Conservation (phyloP, 1,140 invertebrate species). For the Musca vetustissima region DNA sequence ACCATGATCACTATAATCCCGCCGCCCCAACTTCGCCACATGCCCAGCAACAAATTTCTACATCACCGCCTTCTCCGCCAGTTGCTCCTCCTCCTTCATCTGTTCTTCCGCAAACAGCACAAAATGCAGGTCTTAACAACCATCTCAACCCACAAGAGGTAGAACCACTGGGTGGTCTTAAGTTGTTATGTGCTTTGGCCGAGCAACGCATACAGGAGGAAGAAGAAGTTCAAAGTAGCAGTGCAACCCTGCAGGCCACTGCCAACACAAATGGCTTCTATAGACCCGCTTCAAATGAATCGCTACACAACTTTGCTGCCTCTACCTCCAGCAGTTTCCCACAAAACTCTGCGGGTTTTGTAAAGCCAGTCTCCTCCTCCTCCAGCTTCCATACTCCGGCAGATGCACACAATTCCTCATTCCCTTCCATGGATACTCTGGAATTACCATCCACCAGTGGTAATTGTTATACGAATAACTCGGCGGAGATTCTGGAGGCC, state of each 20-base stretch:
- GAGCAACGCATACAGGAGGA: slow-evolving; percentile 81
- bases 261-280: not conserved
- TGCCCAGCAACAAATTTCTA: not conserved
- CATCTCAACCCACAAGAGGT: not conserved
- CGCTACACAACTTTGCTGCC: not conserved
- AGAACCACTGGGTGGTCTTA: slow-evolving; percentile 69
- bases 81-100: too few species aligned
- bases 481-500: not conserved
- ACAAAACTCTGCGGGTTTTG: not conserved
- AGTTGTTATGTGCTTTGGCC: slow-evolving; percentile 79
- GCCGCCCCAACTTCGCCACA: not conserved
- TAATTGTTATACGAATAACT: not conserved
- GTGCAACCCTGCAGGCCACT: not conserved
- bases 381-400: not conserved
- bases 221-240: slow-evolving; percentile 59
- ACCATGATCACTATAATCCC: not conserved
- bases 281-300: not conserved
- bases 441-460: slow-evolving; percentile 43
- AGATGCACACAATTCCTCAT: slow-evolving; percentile 30
- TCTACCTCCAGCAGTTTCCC: not conserved
- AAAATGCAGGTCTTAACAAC: too few species aligned
- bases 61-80: not conserved
- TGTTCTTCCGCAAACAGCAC: too few species aligned
- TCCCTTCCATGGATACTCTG: slow-evolving; percentile 51
- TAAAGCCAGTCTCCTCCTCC: not conserved